Conservation (phyloP, 2,113 vertebrate species). For the Entomyzon cyanotis region DNA sequence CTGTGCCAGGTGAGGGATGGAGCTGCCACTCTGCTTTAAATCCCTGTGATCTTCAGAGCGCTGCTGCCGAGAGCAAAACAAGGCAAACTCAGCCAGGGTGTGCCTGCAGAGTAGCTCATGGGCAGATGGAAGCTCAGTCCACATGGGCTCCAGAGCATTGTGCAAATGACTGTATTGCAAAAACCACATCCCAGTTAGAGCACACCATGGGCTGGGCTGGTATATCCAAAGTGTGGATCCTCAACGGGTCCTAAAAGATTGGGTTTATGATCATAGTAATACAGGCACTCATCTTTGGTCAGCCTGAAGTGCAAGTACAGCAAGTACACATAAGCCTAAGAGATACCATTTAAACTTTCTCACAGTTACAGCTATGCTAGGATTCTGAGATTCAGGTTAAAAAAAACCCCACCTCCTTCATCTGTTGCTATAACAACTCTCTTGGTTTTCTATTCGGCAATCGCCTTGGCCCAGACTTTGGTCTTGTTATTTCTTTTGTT, state of each 20-base stretch:
- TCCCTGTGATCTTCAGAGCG: background rate
- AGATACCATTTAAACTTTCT: background rate
- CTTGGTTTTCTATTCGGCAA: background rate
- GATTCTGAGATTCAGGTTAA: background rate
- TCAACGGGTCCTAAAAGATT: background rate
- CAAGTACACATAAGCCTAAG: background rate
- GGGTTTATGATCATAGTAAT: rapidly evolving
- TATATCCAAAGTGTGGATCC: background rate
- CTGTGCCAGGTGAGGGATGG: rapidly evolving
- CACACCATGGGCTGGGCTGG: background rate
- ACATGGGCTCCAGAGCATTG: rapidly evolving
- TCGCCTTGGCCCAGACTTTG: background rate
- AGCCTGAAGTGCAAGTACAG: background rate
- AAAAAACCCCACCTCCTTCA: background rate
- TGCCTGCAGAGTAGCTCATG: background rate
- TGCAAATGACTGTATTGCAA: background rate
- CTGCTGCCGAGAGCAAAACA: background rate
- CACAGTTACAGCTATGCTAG: background rate
- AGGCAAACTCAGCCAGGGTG: background rate
- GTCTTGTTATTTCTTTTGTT: background rate
- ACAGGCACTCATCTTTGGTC: background rate
- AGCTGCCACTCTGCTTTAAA: background rate
- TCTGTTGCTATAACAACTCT: conserved; percentile 10
- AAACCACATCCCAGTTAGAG: rapidly evolving
- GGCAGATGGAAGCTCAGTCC: background rate